Evolutionary conservation across 2,888 invertebrate species (phyloP).

Genomic region (Patella depressa): DNA sequence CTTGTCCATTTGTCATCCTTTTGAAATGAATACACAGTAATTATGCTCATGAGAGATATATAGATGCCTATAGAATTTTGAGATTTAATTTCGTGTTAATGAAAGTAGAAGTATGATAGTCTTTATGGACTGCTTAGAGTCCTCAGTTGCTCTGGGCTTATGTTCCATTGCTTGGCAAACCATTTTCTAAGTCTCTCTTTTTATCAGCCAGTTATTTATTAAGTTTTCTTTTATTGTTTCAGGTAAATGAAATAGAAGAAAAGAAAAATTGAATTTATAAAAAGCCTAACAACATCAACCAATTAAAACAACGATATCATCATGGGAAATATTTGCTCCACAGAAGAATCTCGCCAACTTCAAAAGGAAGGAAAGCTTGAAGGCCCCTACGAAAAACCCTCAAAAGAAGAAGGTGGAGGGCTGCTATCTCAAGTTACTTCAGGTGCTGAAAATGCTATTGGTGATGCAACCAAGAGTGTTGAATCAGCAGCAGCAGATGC

Average conservation of each 20-base stretch:
- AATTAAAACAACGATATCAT: too few species aligned
- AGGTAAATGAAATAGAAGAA: constrained; percentile 11
- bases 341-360: constrained; percentile 7
- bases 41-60: too few species aligned
- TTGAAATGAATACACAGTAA: too few species aligned
- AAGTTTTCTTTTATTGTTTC: not conserved
- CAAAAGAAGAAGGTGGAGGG: not conserved
- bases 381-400: constrained; percentile 5
- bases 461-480: not conserved
- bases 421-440: not conserved
- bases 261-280: not conserved
- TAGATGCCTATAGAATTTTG: too few species aligned
- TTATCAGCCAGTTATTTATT: not conserved
- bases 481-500: constrained; percentile 1
- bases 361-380: constrained; percentile 2
- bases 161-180: too few species aligned
- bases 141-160: too few species aligned
- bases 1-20: too few species aligned
- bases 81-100: too few species aligned
- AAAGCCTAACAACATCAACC: too few species aligned
- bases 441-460: constrained; percentile 8
- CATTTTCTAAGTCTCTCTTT: too few species aligned
- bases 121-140: too few species aligned
- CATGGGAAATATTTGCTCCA: constrained; percentile 11
- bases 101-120: too few species aligned